These are phyloP conservation scores for Neoniphon sammara DNA, from an alignment of 2,797 vertebrate species.

Conservation along the genomic window DNA sequence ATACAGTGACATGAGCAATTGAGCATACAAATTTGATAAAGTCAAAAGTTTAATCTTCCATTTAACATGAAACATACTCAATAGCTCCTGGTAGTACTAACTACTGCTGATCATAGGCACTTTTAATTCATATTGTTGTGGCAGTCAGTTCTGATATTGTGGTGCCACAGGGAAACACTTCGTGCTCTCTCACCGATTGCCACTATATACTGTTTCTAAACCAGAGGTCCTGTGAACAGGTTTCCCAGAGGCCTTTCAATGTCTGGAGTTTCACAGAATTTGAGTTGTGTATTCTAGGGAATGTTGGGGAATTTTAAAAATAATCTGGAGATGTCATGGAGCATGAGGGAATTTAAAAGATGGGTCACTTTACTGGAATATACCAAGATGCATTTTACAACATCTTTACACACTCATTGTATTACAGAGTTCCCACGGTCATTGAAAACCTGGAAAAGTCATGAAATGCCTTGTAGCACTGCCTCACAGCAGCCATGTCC, in stretches of 20 bases:
- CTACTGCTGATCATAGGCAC: too few species aligned
- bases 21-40: too few species aligned
- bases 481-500: too few species aligned
- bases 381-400: constrained; percentile 16
- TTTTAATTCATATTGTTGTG: neutral
- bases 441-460: too few species aligned
- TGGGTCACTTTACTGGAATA: constrained; percentile 12
- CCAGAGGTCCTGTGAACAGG: constrained; percentile 8
- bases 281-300: constrained; percentile 2
- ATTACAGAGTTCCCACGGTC: too few species aligned
- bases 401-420: neutral
- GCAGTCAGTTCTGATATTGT: too few species aligned
- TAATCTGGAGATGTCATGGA: neutral
- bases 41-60: too few species aligned
- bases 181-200: neutral
- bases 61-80: too few species aligned
- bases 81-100: too few species aligned
- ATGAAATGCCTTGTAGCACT: too few species aligned
- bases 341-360: constrained; percentile 10
- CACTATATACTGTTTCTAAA: neutral
- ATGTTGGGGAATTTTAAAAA: constrained; percentile 19
- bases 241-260: neutral
- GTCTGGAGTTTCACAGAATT: constrained; percentile 8
- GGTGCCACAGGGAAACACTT: too few species aligned
- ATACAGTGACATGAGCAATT: too few species aligned